Evolutionary conservation across 1,140 invertebrate genomes (phyloP), one percentile per base, ranked within the genome.

Genomic region (Diachasma alloeum): DNA sequence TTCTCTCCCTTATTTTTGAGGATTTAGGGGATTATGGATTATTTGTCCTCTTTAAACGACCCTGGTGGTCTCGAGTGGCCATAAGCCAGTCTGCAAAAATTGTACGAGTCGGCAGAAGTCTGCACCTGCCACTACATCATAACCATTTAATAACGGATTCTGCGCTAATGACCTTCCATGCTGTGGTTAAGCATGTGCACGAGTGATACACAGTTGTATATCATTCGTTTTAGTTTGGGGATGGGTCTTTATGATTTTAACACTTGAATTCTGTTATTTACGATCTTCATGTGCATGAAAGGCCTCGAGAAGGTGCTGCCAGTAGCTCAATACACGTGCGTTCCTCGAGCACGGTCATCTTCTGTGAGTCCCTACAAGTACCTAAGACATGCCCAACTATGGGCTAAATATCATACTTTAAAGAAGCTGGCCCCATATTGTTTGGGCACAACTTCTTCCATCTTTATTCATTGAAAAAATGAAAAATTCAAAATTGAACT

Each of bases 121-220:
- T 22, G 66, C 82, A 83, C 79, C 82, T 81, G 82, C 36, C 36
- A 68, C 66, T 15, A 63, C 66, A 68, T 68, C 70, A 78, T 37
- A 53, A 81, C 36, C 73, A 73, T 78, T 82, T 82, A 81, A 81
- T 79, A 75, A 68, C 68, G 66, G 66, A 68, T 68, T 68, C 36
- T 73, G 80, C 79, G 75, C 75, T 83, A 82, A 84, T 83, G 81
- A 83, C 78, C 79, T 83, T 83, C 78, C 79, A 81, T 78, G 77
- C 77, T 69, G 68, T 75, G 78, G 26, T 80, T 84, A 72, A 73
- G 31, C 72, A 53, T 53, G 48, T 53, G 75, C 72, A 71, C 31
- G 22, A 31, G 31, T 66, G 31, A 66, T 66, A 26, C 26, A 0
- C 22, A 26, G 59, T 26, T 66, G 59, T 66, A 66, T 66, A 66